These are phyloP conservation scores for Hydractinia symbiolongicarpus DNA, from an alignment of 30 jellyfish, hydroid and myxozoan species.

Conservation along the genomic window DNA sequence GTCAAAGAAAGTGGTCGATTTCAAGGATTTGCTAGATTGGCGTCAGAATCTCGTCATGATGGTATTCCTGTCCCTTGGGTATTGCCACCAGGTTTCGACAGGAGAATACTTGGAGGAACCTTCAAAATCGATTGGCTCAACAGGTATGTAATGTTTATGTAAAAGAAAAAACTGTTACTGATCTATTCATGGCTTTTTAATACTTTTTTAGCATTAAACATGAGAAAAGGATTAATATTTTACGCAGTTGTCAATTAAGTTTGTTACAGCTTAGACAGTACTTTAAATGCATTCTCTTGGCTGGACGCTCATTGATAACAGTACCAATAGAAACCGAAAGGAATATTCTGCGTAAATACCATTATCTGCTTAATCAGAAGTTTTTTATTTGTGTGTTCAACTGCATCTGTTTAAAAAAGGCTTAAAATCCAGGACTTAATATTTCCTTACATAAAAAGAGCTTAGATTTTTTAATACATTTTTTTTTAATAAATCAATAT, in stretches of 20 bases:
- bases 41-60: slow-evolving; percentile 77
- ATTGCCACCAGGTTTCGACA: slow-evolving; percentile 94
- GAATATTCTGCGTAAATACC: too few relatives aligned
- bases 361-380: too few relatives aligned
- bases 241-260: not conserved
- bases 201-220: not conserved
- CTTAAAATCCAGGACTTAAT: too few relatives aligned
- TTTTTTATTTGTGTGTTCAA: too few relatives aligned
- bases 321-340: too few relatives aligned
- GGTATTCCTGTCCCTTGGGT: slow-evolving; percentile 92
- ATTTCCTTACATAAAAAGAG: too few relatives aligned
- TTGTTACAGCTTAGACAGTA: too few relatives aligned
- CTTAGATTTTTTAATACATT: too few relatives aligned
- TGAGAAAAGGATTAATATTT: not conserved
- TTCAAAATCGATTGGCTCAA: slow-evolving; percentile 95
- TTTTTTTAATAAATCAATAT: too few relatives aligned
- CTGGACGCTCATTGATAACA: too few relatives aligned
- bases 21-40: slow-evolving; percentile 93
- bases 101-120: slow-evolving; percentile 89
- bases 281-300: too few relatives aligned
- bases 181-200: not conserved
- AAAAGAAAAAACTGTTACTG: not conserved
- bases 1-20: slow-evolving; percentile 98
- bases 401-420: too few relatives aligned
- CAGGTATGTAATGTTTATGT: slow-evolving; percentile 40